phyloP scores from a whole-genome alignment of 2,888 invertebrate species.

The Lamellibrachia satsuma region DNA sequence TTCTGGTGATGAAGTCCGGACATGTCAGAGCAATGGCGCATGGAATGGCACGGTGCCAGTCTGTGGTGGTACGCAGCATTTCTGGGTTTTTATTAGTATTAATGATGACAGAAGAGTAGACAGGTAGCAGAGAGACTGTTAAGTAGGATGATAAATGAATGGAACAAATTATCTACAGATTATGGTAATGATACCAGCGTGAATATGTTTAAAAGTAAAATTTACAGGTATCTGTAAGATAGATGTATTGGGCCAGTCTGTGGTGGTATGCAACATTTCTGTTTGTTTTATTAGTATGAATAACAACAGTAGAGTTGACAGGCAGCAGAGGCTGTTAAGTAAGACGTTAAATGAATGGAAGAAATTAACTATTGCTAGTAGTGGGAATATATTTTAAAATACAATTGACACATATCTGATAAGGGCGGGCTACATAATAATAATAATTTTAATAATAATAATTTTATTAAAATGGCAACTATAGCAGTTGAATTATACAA shows the following conservation, averaged over 20 bases:
- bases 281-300: not conserved
- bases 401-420: too few relatives aligned
- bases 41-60: not conserved
- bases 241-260: not conserved
- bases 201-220: too few relatives aligned
- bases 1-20: not conserved
- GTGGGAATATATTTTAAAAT: too few relatives aligned
- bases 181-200: too few relatives aligned
- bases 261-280: not conserved
- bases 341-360: too few relatives aligned
- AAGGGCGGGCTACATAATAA: too few relatives aligned
- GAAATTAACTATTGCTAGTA: too few relatives aligned
- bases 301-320: not conserved
- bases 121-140: not conserved
- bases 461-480: too few relatives aligned
- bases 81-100: not conserved
- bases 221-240: too few relatives aligned
- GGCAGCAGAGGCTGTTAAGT: not conserved
- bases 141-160: not conserved
- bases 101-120: not conserved
- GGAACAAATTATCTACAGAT: too few relatives aligned
- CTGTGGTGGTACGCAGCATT: not conserved
- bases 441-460: too few relatives aligned
- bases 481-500: too few relatives aligned
- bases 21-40: not conserved